Evolutionary conservation across 2,888 invertebrate genomes (phyloP), one percentile per base, ranked within the genome.

Genomic region (Plagodis pulveraria): DNA sequence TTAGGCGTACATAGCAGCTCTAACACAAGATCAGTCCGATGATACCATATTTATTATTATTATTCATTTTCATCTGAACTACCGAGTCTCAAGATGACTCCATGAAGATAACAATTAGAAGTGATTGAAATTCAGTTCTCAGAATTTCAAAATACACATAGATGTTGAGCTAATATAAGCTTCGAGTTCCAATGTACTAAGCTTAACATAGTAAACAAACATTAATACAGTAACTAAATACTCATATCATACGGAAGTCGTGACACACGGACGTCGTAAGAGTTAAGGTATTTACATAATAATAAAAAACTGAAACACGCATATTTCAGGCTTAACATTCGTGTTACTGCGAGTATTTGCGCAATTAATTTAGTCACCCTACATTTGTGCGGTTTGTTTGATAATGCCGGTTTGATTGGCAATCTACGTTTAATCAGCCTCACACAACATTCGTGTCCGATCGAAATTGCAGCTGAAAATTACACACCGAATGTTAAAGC

Each of bases 321-420:
- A 58, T 54, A 54, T 55, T 50, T 55, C 46, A 50, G 38, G 42
- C 55, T 55, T 36, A 50, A 45, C 43, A 44, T 50, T 55, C 43
- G 46, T 51, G 50, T 33, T 42, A 42, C 46, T 46, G 41, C 50
- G 51, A 22, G 22, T 22, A 22, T 22, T 22, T 56, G 53, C 50
- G 55, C 62, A 64, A 67, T 67, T 64, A 63, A 67, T 65, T 64
- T 56, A 64, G 44, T 55, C 58, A 51, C 62, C 56, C 63, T 60
- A 58, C 54, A 65, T 62, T 63, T 50, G 60, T 57, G 62, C 57
- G 58, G 62, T 64, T 64, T 62, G 65, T 66, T 67, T 65, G 63
- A 53, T 66, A 67, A 66, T 66, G 58, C 65, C 59, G 58, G 59
- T 67, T 67, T 67, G 62, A 69, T 69, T 69, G 66, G 66, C 63